Evolutionary conservation across 2,797 vertebrate species (phyloP).

Genomic region (Psittacula echo): DNA sequence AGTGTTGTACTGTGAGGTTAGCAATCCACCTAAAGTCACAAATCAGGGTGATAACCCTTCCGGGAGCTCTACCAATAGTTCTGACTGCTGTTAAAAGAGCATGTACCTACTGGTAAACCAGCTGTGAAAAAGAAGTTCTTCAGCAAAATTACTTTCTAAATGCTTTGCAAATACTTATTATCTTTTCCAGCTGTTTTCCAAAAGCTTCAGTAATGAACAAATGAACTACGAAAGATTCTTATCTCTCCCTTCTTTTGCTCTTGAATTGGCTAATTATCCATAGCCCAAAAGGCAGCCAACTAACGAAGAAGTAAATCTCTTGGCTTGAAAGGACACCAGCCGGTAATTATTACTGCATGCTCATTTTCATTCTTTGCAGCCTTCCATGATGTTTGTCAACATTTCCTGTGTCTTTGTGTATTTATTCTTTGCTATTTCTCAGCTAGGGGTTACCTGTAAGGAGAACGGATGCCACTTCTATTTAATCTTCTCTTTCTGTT

Average conservation of each 20-base stretch:
- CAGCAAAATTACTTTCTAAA: neutral
- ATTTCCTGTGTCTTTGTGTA: neutral
- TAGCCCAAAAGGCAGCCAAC: neutral
- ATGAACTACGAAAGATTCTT: neutral
- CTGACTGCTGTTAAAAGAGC: neutral
- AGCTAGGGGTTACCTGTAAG: neutral
- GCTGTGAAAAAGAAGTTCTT: neutral
- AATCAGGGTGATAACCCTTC: neutral
- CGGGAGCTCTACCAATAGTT: neutral
- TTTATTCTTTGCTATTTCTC: constrained; percentile 6
- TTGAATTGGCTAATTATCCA: constrained; percentile 32
- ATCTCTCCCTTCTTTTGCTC: neutral
- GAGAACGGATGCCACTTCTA: neutral
- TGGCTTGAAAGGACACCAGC: constrained; percentile 15
- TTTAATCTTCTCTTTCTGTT: neutral
- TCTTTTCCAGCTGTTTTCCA: neutral
- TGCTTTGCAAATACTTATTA: neutral
- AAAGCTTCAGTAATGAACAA: neutral
- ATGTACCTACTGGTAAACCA: neutral
- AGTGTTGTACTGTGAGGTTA: neutral
- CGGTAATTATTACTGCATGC: neutral
- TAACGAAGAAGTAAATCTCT: constrained; percentile 20
- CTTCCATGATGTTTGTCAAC: neutral
- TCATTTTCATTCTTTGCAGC: neutral
- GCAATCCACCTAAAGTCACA: neutral